phyloP scores from a whole-genome alignment of 2,113 vertebrate genomes.

The Mormyrus iriodes region DNA sequence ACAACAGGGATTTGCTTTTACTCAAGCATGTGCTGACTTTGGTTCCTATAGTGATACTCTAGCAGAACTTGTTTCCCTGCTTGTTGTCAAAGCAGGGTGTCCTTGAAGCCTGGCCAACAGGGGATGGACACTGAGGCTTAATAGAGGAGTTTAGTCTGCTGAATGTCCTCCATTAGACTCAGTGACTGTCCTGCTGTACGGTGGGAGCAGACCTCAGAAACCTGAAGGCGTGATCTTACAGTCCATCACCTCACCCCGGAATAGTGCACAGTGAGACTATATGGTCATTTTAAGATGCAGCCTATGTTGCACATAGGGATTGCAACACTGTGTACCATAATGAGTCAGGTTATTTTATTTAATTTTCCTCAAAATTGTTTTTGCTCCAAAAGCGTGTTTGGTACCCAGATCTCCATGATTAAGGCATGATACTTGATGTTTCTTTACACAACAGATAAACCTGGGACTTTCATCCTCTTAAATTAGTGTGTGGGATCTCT shows the following conservation, averaged over 20 bases:
- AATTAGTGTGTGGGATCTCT: background rate
- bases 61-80: background rate
- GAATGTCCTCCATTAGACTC: background rate
- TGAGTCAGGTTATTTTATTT: background rate
- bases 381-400: background rate
- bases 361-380: background rate
- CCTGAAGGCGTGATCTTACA: background rate
- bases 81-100: constrained; percentile 2
- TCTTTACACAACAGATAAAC: background rate
- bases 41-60: constrained; percentile 18
- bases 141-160: background rate
- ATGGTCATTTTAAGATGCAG: background rate
- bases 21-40: background rate
- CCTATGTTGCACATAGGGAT: background rate
- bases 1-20: constrained; percentile 7
- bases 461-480: background rate
- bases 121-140: background rate
- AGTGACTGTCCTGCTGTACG: background rate
- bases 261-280: background rate
- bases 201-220: background rate
- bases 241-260: background rate
- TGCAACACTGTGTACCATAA: background rate
- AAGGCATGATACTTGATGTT: background rate
- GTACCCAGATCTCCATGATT: background rate
- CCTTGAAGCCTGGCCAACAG: constrained; percentile 4